phyloP scores from a whole-genome alignment of 2,113 vertebrate genomes.

The Phrynosoma blainvillii region DNA sequence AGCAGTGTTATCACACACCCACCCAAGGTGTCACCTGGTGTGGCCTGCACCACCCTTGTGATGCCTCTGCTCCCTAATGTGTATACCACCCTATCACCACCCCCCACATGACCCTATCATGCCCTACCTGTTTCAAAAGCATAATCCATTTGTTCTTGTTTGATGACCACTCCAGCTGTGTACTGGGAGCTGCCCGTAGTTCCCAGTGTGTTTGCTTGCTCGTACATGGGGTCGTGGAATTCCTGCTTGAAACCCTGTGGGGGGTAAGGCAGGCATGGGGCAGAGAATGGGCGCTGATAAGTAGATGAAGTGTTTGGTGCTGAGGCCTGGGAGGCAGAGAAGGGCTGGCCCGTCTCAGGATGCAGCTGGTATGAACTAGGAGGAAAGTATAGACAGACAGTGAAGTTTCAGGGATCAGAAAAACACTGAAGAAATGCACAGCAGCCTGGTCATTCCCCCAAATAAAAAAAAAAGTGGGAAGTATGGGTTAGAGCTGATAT shows the following conservation, averaged over 20 bases:
- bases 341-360: constrained; percentile 84
- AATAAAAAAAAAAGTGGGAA: not conserved
- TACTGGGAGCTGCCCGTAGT: constrained; percentile 74
- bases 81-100: no score
- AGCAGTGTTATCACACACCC: no score
- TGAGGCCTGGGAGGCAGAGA: constrained; percentile 81
- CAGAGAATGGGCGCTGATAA: constrained; percentile 85
- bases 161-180: constrained; percentile 88
- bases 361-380: constrained; percentile 84
- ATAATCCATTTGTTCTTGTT: constrained; percentile 93
- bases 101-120: accelerated
- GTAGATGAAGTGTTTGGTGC: constrained; percentile 80
- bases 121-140: constrained; percentile 89
- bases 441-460: not conserved
- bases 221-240: constrained; percentile 85
- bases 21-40: no score
- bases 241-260: constrained; percentile 94
- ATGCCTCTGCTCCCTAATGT: no score
- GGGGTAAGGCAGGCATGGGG: constrained; percentile 87
- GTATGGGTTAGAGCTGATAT: not conserved
- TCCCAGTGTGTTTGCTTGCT: constrained; percentile 74
- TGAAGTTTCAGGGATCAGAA: not conserved
- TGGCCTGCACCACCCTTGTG: no score
- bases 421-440: not conserved
- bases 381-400: constrained; percentile 21